Evolutionary conservation across 23 tunicate genomes (phyloP), one percentile per base, ranked within the genome.

Genomic region (Trididemnum nubilum): DNA sequence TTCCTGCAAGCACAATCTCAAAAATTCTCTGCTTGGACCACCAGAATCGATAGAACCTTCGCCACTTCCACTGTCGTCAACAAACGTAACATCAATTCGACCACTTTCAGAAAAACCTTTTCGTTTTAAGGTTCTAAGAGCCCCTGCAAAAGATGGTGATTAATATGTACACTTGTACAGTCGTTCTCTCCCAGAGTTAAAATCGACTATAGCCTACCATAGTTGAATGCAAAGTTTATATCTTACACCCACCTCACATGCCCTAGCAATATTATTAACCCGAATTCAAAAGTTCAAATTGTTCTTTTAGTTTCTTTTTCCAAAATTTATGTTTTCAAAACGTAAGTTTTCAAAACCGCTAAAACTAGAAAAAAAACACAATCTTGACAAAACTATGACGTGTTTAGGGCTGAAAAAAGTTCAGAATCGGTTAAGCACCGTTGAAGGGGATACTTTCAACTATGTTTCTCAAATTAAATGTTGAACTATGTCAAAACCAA

Each of bases 1-100:
- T 34, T 25, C 25, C 37, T 72, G 77, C 77, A 72, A 34, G 4
- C 36, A 38, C 26, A 72, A 24, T 72, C 77, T 72, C 36, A 72
- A 35, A 72, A 72, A 72, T 35, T 72, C 77, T 34, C 77, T 72
- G 77, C 50, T 72, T 28, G 77, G 77, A 9, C 77, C 77, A 35
- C 51, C 77, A 9, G 77, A 38, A 72, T 72, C 77, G 24, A 34
- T 40, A 1, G 77, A 38, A 72, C 77, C 77, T 34, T 72, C 77
- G 37, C 50, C 36, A 24, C 37, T 38, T 5, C 77, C 77, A 35
- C 36, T 72, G 26, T 35, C 77, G 37, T 72, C 77, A 72, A 38
- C 37, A 35, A 72, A 72, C 51, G 36, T 72, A 2, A 72, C 77
- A 35, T 40, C 37, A 9, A 72, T 34, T 34, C 77, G 35, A 34